Evolutionary conservation across 1,140 invertebrate species (phyloP), one percentile per base, ranked within the genome.

Genomic region (Zophobas atratus): DNA sequence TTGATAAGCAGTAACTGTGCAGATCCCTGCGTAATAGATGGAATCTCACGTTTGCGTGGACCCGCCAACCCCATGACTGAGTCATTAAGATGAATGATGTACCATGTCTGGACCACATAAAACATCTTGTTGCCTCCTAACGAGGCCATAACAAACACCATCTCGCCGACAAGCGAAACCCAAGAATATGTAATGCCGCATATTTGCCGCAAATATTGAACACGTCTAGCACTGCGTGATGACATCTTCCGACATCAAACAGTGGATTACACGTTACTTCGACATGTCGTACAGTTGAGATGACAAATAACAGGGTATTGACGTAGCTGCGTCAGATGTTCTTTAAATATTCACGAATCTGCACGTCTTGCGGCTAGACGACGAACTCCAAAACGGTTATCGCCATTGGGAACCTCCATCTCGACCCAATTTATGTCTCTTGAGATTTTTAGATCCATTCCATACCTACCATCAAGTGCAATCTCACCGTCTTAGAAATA

Each of bases 1-100:
- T 73, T 73, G 71, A 73, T 73, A 73, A 73, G 49, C 48, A 53
- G 51, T 67, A 67, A 67, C 36, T 67, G 60, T 67, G 60, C 39
- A 67, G 60, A 67, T 67, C 60, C 39, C 38, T 67, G 60, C 60
- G 60, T 67, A 67, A 67, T 20, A 39, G 39, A n/a, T 33, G 39
- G 39, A 46, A 67, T 51, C 20, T 67, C 60, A 46, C 60, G 60
- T 67, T 33, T 67, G 60, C 39, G 60, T 67, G 60, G 60, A 67
- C 60, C 60, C 39, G 39, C 60, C 33, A 67, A 43, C 60, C 60
- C 60, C 60, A 20, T 67, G 60, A 67, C 60, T 67, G 60, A 67
- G 39, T 67, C 60, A 67, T 60, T 67, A 67, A 67, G 39, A 67
- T 67, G 39, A 67, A 67, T 67, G 39, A 67, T 60, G 56, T 32